These are phyloP conservation scores for Sphaeramia orbicularis DNA, from an alignment of 2,797 vertebrate species.

Conservation along the genomic window DNA sequence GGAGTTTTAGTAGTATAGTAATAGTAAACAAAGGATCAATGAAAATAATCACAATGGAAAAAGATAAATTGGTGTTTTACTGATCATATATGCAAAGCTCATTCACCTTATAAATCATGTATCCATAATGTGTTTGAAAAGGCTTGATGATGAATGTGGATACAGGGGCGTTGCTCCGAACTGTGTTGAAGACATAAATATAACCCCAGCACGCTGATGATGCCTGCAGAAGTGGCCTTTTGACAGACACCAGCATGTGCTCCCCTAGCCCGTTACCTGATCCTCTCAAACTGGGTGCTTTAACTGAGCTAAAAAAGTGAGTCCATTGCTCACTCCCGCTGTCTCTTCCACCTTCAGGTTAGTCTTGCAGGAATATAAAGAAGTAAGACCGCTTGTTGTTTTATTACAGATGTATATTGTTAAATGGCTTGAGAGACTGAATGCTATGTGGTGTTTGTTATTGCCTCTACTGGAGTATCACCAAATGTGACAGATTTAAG, in stretches of 20 bases:
- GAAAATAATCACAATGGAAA: background rate
- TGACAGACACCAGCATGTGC: slow-evolving; percentile 98
- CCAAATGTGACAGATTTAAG: slow-evolving; percentile 30
- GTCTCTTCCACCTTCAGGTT: slow-evolving; percentile 85
- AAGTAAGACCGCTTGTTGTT: slow-evolving; percentile 42
- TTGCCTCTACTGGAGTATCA: background rate
- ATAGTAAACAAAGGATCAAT: slow-evolving; percentile 3
- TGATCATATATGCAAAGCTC: background rate
- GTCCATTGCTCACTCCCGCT: slow-evolving; percentile 80
- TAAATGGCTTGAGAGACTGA: slow-evolving; percentile 16
- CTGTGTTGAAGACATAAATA: slow-evolving; percentile 84
- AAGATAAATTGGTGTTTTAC: background rate
- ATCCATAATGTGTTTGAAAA: slow-evolving; percentile 24
- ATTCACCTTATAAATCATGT: slow-evolving; percentile 9
- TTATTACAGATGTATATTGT: slow-evolving; percentile 24
- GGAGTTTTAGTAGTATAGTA: background rate
- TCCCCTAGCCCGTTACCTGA: slow-evolving; percentile 86
- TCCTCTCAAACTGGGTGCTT: slow-evolving; percentile 87
- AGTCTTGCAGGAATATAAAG: slow-evolving; percentile 74
- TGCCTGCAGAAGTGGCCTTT: slow-evolving; percentile 89
- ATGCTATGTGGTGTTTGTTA: slow-evolving; percentile 18
- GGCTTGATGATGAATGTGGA: slow-evolving; percentile 50
- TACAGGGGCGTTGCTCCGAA: slow-evolving; percentile 62
- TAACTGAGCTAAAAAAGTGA: slow-evolving; percentile 87
- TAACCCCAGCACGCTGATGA: slow-evolving; percentile 86